Evolutionary conservation across 1,140 invertebrate genomes (phyloP).

Genomic region (Acromyrmex echinatior): DNA sequence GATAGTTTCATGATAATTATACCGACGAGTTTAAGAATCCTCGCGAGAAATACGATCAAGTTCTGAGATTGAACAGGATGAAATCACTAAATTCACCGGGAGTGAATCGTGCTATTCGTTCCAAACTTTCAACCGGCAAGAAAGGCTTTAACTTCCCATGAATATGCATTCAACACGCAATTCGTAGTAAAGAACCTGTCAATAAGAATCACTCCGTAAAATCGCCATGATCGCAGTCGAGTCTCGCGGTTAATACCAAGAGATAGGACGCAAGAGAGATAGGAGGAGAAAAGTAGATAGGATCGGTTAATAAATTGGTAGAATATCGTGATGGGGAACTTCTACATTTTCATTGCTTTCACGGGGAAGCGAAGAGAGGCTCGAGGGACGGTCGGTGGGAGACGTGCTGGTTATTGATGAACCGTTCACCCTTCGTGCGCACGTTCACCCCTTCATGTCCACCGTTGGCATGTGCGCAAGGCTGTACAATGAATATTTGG

Average conservation of each 20-base stretch:
- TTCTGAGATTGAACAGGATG: constrained; percentile 11
- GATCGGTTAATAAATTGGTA: constrained; percentile 71
- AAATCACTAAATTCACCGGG: constrained; percentile 18
- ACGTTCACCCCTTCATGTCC: constrained; percentile 54
- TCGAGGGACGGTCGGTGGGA: constrained; percentile 19
- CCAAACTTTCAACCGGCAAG: neutral
- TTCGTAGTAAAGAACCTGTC: neutral
- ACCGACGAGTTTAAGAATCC: constrained; percentile 2
- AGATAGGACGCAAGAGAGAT: neutral
- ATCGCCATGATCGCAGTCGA: neutral
- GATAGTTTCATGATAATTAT: constrained; percentile 18
- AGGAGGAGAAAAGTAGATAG: constrained; percentile 36
- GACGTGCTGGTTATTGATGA: constrained; percentile 73
- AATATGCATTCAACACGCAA: neutral
- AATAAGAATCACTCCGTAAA: neutral
- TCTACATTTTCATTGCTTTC: constrained; percentile 69
- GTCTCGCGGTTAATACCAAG: neutral
- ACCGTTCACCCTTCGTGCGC: constrained; percentile 52
- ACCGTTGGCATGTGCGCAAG: constrained; percentile 31
- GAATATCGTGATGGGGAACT: constrained; percentile 31
- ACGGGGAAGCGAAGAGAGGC: constrained; percentile 5
- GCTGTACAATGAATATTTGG: constrained; percentile 66
- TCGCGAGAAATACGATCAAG: constrained; percentile 2
- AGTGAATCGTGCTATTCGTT: neutral
- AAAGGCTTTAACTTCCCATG: neutral